phyloP scores from a whole-genome alignment of 2,888 invertebrate species.

The Lagria hirta region DNA sequence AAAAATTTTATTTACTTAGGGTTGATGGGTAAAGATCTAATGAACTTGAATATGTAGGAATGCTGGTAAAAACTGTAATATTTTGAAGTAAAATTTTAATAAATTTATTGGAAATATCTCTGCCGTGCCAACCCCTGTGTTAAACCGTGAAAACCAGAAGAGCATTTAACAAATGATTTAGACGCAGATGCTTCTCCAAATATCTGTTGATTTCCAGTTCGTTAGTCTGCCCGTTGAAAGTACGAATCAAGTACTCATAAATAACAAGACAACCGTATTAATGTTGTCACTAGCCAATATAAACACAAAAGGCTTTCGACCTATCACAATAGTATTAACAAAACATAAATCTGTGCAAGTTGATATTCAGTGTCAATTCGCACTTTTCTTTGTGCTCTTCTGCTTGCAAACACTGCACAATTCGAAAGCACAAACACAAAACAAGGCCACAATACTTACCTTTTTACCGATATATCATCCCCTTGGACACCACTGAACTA shows the following conservation, averaged over 20 bases:
- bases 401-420: constrained; percentile 48
- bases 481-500: constrained; percentile 47
- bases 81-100: too few species aligned
- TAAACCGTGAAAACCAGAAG: too few species aligned
- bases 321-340: constrained; percentile 51
- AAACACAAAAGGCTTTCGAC: constrained; percentile 52
- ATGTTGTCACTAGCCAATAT: constrained; percentile 53
- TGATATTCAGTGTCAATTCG: constrained; percentile 46
- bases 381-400: constrained; percentile 41
- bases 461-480: constrained; percentile 43
- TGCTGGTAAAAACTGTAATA: too few species aligned
- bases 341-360: constrained; percentile 53
- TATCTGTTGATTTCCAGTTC: constrained; percentile 48
- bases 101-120: too few species aligned
- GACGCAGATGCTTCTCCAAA: constrained; percentile 47
- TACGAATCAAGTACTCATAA: constrained; percentile 46
- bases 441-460: constrained; percentile 43
- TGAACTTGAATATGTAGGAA: too few species aligned
- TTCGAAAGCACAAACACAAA: constrained; percentile 48
- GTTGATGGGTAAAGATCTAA: too few species aligned
- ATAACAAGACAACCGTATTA: constrained; percentile 45
- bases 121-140: too few species aligned
- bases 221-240: constrained; percentile 47
- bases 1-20: too few species aligned
- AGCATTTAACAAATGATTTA: too few species aligned